Conservation (phyloP, 2,113 vertebrate species). For the Elachura formosa region DNA sequence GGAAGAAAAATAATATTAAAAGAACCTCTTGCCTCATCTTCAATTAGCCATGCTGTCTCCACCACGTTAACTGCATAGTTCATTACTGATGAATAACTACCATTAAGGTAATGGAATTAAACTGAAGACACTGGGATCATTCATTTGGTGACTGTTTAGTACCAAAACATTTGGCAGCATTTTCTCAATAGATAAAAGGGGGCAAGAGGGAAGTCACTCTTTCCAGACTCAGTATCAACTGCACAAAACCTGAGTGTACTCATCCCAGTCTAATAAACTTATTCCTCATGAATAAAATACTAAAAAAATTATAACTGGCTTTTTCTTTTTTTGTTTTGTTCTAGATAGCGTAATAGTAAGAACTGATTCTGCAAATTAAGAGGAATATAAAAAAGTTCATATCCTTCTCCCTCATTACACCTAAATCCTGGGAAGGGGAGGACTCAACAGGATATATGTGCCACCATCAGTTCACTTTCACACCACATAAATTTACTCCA, state of each 20-base stretch:
- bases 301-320: background rate
- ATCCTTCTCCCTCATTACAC: background rate
- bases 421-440: background rate
- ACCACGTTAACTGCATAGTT: constrained; percentile 16
- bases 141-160: background rate
- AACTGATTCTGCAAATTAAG: background rate
- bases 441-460: background rate
- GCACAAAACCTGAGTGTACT: background rate
- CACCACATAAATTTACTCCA: background rate
- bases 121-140: background rate
- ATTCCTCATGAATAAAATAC: background rate
- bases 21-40: constrained; percentile 17
- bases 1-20: constrained; percentile 60
- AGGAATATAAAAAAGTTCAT: background rate
- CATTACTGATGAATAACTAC: constrained; percentile 42
- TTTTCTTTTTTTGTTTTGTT: background rate
- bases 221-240: background rate
- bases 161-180: background rate
- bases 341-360: background rate
- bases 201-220: background rate
- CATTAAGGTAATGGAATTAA: constrained; percentile 32
- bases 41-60: constrained; percentile 16
- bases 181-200: background rate
- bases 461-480: background rate
- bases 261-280: background rate